Percentiles rank a stretch among this genome's conserved stretches.
These are phyloP conservation scores for Drosophila melanosoma DNA, from an alignment of 2,888 invertebrate genomes.

Conservation along the genomic window DNA sequence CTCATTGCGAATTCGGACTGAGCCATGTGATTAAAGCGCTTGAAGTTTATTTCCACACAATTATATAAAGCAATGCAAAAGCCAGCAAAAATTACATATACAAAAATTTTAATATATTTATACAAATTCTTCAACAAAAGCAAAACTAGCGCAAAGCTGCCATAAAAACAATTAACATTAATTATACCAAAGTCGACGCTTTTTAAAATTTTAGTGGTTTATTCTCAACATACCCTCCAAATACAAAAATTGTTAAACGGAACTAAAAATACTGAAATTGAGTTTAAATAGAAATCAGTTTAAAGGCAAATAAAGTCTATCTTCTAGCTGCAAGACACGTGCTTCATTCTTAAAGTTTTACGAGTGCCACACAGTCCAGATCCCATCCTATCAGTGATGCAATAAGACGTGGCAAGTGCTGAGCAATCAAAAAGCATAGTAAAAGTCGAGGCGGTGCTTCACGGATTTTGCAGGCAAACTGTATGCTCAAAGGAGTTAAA, in stretches of 20 bases:
- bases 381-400: constrained; percentile 2
- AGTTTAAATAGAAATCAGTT: constrained; percentile 19
- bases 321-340: constrained; percentile 20
- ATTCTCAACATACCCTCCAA: background rate
- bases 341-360: constrained; percentile 18
- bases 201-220: background rate
- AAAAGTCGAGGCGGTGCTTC: constrained; percentile 16
- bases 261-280: constrained; percentile 19
- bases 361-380: background rate
- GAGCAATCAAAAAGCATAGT: constrained; percentile 55
- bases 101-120: background rate
- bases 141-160: background rate
- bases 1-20: background rate
- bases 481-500: constrained; percentile 56
- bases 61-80: background rate
- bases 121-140: background rate
- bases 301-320: constrained; percentile 25
- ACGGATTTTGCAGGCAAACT: constrained; percentile 24
- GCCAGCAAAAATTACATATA: background rate
- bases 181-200: background rate
- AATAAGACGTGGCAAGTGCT: constrained; percentile 55
- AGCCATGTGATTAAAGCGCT: background rate
- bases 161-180: background rate
- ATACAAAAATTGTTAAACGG: background rate
- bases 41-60: constrained; percentile 1